Base-by-base conservation (phyloP, 2,888 invertebrate genomes). In the Drosophila trichaetosa region DNA sequence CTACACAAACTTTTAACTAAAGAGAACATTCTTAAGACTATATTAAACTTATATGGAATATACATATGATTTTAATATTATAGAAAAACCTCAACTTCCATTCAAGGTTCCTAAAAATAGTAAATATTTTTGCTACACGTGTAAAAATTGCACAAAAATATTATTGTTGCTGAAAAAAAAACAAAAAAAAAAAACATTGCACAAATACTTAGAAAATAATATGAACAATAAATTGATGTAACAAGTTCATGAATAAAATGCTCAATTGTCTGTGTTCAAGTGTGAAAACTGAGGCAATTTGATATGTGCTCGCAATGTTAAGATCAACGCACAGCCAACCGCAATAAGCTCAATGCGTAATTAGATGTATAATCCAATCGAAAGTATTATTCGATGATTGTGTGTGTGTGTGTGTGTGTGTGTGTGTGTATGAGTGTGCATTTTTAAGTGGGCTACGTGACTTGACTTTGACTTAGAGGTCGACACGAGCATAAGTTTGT, bases 381-480 rank as follows among this genome's bases (percentile, higher is more conserved):
- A 64, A 66, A 60, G 42, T 48, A 21, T 48, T 48, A 54, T 16
- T 49, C 42, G 62, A 46, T 49, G 27, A 59, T 59, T 68, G 24
- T 4, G 42, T 51, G 13, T 31, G 24, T 29, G 24, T 4, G 27
- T 5, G 40, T 24, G 31, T 18, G 16, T 66, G 27, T 6, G 40
- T 57, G 21, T 38, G 13, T 33, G 42, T 5, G 16, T 29, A n/a
- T 27, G 36, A 18, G 38, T 18, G 4, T 46, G 7, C 4, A 7
- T 21, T 13, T 42, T 52, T 67, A 87, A 79, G 58, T 87, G 68
- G 87, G 87, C 70, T 80, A 76, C 51, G 52, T 49, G 51, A 58
- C 61, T 75, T 87, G 85, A 85, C 85, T 64, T 80, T 85, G 88
- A 71, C 75, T 76, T 82, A 64, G 69, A 82, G 80, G 85, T 82